phyloP scores from a whole-genome alignment of 2,113 vertebrate species.

The Calypte anna region DNA sequence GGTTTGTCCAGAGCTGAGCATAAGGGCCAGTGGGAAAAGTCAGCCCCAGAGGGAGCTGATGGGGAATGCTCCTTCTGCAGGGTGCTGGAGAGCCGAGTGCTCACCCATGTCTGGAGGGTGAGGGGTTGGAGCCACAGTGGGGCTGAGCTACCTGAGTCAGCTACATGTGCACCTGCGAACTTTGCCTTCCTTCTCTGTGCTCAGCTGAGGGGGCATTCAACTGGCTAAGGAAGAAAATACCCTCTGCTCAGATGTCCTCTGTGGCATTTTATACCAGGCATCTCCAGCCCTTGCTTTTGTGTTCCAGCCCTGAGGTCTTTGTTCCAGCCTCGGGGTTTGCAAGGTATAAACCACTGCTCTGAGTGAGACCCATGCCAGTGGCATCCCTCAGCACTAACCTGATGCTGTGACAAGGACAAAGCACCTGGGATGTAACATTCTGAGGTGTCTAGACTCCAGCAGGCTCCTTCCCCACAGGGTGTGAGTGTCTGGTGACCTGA shows the following conservation, averaged over 20 bases:
- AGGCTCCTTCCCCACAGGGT: not conserved
- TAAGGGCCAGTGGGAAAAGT: not conserved
- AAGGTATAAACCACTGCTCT: not conserved
- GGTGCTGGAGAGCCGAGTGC: not conserved
- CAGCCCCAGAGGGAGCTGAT: not conserved
- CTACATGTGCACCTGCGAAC: not conserved
- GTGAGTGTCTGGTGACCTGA: not conserved
- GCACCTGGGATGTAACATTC: not conserved
- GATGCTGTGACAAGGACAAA: not conserved
- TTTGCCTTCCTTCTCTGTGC: not conserved
- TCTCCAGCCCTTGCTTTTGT: not conserved
- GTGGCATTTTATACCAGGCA: not conserved
- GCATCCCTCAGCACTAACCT: not conserved
- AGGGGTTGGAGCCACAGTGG: not conserved
- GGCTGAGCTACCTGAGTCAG: accelerated
- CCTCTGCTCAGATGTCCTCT: not conserved
- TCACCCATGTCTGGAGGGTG: not conserved
- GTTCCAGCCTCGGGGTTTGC: not conserved
- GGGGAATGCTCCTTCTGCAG: not conserved
- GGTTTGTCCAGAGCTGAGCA: accelerated
- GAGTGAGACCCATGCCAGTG: not conserved
- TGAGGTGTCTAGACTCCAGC: not conserved
- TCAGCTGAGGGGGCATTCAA: not conserved
- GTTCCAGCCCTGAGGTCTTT: not conserved
- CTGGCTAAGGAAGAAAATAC: not conserved